Evolutionary conservation across 1,140 invertebrate species (phyloP).

Genomic region (Sitobion miscanthi): DNA sequence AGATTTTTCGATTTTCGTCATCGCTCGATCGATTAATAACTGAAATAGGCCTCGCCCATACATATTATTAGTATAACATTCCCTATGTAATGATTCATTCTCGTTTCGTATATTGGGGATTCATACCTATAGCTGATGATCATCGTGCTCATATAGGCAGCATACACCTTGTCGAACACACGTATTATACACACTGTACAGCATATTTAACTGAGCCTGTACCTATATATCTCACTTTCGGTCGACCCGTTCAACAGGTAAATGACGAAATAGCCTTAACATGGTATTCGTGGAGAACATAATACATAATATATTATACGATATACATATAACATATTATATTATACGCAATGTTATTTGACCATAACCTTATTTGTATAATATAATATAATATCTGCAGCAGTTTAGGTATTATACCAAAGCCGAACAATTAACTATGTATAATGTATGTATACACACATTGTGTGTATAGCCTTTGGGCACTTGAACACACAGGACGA

Average conservation of each 20-base stretch:
- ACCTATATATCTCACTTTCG: background rate
- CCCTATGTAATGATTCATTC: background rate
- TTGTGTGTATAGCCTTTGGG: background rate
- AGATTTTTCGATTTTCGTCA: background rate
- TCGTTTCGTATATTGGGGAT: background rate
- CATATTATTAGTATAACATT: background rate
- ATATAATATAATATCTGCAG: background rate
- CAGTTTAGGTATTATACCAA: background rate
- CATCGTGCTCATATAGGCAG: background rate
- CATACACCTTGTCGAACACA: background rate
- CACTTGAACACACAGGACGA: background rate
- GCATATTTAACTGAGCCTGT: background rate
- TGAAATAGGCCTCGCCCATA: background rate
- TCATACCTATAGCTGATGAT: background rate
- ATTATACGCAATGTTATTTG: background rate
- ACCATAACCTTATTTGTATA: conserved; percentile 30
- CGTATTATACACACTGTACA: background rate
- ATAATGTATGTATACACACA: background rate
- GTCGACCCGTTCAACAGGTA: conserved; percentile 37
- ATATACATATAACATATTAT: background rate
- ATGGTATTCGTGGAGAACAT: background rate
- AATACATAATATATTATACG: background rate
- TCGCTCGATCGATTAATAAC: background rate
- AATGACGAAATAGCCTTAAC: background rate
- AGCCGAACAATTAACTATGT: background rate